Base-by-base conservation (phyloP, 64 coral and sea anemone species). In the Acropora tenuis region DNA sequence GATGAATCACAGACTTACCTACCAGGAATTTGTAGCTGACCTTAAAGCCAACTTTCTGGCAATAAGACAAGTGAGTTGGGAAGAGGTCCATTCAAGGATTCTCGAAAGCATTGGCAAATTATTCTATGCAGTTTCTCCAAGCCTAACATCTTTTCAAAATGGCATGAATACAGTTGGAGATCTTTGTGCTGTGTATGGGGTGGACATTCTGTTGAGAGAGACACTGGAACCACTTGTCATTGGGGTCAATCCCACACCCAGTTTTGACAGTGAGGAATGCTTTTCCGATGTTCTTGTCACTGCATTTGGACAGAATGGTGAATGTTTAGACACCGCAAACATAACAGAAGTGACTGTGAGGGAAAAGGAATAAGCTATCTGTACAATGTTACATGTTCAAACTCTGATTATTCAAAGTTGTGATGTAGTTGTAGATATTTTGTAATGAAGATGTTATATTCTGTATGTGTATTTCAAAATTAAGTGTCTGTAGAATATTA, bases 161-260 rank as follows among this genome's bases (percentile, higher is more conserved):
- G 78, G 75, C 50, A 80, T 60, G 6, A 41, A 61, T 18, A 30
- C 78, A 8, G 17, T 12, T 3, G 44, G 47, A 13, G 43, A 59
- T 2, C 67, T 93, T 19, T 86, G 74, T 79, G 91, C 91, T 17
- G 91, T 93, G 57, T 93, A 93, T 47, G 92, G 95, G 12, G 92
- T 97, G 0, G 89, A 94, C 74, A 52, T 87, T 53, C 59, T 97
- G 1, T n/a, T 93, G 47, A 75, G 44, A 47, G 91, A 93, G n/a
- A 61, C 61, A 49, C 78, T 92, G 7, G 79, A 80, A 48, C 78
- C 75, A 9, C 59, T 92, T 52, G 78, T 92, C 47, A 92, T 87
- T 59, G 91, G 91, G 2, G 84, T 92, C 5, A 41, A 92, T 79
- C 74, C 83, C 8, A 77, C 85, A 10, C 91, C 83, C 13, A 87